phyloP scores from a whole-genome alignment of 1,140 invertebrate genomes.

The Chlorops oryzae region DNA sequence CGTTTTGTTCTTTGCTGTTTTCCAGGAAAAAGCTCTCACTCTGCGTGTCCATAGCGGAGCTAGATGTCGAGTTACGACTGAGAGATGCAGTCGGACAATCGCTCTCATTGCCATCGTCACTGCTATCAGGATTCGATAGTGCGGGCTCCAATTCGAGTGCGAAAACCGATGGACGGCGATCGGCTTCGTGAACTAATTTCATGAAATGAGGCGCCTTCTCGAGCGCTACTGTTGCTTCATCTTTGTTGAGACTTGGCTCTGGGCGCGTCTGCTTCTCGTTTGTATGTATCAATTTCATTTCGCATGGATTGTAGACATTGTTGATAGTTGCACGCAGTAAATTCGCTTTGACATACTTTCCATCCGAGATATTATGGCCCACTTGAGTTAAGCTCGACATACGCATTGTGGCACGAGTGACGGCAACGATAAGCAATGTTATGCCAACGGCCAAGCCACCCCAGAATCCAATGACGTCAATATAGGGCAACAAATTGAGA shows the following conservation, averaged over 20 bases:
- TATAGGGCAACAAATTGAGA: constrained; percentile 59
- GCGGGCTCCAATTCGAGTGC: constrained; percentile 38
- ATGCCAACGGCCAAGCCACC: constrained; percentile 53
- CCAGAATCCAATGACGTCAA: constrained; percentile 56
- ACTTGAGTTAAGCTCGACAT: constrained; percentile 31
- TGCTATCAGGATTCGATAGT: constrained; percentile 17
- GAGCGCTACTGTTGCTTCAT: constrained; percentile 2
- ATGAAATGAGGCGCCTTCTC: not conserved
- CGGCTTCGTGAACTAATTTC: constrained; percentile 14
- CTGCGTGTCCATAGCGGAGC: constrained; percentile 20
- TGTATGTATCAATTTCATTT: constrained; percentile 28
- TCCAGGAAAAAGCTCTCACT: not conserved
- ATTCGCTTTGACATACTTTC: constrained; percentile 27
- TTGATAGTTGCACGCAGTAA: constrained; percentile 19
- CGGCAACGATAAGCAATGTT: constrained; percentile 49
- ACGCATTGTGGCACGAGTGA: constrained; percentile 38
- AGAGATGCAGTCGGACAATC: constrained; percentile 22
- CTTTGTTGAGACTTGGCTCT: constrained; percentile 16
- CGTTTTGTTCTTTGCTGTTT: not conserved
- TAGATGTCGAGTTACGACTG: constrained; percentile 24
- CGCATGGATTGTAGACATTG: constrained; percentile 30
- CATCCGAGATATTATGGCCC: constrained; percentile 26
- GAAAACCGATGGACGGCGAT: constrained; percentile 19
- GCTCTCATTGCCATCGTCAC: constrained; percentile 24
- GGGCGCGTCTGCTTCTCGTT: constrained; percentile 19